Evolutionary conservation across 2,888 invertebrate species (phyloP).

Genomic region (Meteorus cinctellus): DNA sequence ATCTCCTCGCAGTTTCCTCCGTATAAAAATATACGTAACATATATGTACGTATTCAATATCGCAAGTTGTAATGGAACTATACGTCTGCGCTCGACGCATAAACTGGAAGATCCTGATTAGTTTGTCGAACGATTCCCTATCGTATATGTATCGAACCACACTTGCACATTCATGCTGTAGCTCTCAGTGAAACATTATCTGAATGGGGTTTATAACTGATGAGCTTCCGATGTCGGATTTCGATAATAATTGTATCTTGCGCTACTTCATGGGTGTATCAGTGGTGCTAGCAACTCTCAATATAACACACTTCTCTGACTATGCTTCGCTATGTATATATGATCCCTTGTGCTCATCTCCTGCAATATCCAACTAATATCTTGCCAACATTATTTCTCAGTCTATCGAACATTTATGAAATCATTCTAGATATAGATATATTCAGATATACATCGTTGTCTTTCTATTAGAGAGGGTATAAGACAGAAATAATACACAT

Average conservation of each 20-base stretch:
- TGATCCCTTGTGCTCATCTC: neutral
- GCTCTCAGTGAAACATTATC: neutral
- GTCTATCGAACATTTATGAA: neutral
- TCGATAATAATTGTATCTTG: conserved; percentile 67
- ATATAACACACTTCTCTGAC: conserved; percentile 9
- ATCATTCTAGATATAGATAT: neutral
- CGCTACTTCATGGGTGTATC: conserved; percentile 19
- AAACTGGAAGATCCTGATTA: neutral
- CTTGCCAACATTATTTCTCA: neutral
- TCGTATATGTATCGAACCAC: no score
- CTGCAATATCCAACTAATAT: neutral
- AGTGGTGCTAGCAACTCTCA: neutral
- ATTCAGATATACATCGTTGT: neutral
- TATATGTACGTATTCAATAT: neutral
- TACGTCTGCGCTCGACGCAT: neutral
- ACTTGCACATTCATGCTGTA: neutral
- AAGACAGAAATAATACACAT: no score
- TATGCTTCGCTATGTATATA: neutral
- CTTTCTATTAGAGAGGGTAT: no score
- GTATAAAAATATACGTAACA: neutral
- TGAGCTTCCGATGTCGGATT: conserved; percentile 67
- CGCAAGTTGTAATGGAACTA: neutral
- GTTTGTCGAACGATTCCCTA: neutral
- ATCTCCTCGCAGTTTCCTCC: neutral
- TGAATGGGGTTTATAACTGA: conserved; percentile 52